Evolutionary conservation across 2,113 vertebrate genomes (phyloP), one percentile per base, ranked within the genome.

Genomic region (Lophius piscatorius): DNA sequence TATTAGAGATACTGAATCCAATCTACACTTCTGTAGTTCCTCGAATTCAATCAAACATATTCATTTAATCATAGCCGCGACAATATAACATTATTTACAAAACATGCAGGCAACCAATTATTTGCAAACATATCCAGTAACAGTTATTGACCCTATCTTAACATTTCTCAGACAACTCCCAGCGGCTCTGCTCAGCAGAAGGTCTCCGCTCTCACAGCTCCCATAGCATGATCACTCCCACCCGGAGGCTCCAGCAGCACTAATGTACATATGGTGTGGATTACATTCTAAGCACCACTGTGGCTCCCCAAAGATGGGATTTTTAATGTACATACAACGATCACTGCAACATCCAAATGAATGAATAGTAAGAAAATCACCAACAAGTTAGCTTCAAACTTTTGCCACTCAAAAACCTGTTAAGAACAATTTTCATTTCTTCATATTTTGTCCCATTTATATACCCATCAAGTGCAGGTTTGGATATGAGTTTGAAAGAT

Each of bases 231-330:
- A 59, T 71, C 54, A 12, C 56, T 38, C 23, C 44, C 65, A 51
- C 48, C 75, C 52, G 0, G 40, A 49, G 61, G 78, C 67, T 58
- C 46, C 63, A 41, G 55, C 50, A 61, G 63, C 66, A 71, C 39
- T 57, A 16, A 11, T 28, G 9, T 73, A 61, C 81, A 85, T 75
- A 49, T 82, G 74, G 78, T 80, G 56, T 84, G 48, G 44, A 78
- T 83, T 87, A 81, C 54, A 42, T 9, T 78, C 36, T 21, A 68
- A 81, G 70, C 55, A 65, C 46, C 60, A 34, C 29, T 40, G n/a
- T 24, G 49, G 45, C 11, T 46, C 26, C 20, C 46, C 41, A 40
- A 63, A n/a, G 46, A 42, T 17, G 2, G 6, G 34, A 17, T 44
- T 46, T 59, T 49, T 31, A 49, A 33, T 12, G 22, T 39, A 26